These are phyloP conservation scores for Microchrysa polita DNA, from an alignment of 2,888 invertebrate genomes.

Conservation along the genomic window DNA sequence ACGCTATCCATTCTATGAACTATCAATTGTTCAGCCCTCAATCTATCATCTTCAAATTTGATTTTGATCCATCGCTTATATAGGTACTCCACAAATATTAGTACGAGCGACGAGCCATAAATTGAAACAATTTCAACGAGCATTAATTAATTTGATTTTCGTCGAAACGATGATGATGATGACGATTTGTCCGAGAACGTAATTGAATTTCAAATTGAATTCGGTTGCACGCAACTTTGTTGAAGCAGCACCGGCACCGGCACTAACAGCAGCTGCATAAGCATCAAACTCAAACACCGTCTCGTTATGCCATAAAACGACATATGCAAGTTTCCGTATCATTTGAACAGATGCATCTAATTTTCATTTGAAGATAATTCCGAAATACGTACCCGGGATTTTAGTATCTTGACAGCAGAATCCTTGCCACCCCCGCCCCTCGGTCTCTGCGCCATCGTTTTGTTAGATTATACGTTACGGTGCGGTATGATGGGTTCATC, in stretches of 20 bases:
- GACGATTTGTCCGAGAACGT: slow-evolving; percentile 21
- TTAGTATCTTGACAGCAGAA: neutral
- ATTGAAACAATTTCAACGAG: slow-evolving; percentile 10
- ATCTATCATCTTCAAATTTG: neutral
- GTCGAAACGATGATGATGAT: slow-evolving; percentile 17
- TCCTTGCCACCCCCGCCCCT: neutral
- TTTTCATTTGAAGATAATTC: slow-evolving; percentile 27
- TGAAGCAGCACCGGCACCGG: no score
- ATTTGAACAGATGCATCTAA: slow-evolving; percentile 40
- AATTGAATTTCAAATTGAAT: slow-evolving; percentile 31
- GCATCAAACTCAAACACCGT: slow-evolving; percentile 5
- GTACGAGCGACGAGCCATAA: slow-evolving; percentile 1
- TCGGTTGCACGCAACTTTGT: slow-evolving; percentile 15
- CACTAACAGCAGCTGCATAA: no score
- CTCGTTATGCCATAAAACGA: neutral
- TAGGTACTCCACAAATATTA: neutral
- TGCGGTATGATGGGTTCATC: no score
- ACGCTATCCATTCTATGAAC: no score
- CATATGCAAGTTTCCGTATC: slow-evolving; percentile 28
- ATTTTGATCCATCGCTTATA: no score
- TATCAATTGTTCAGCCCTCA: no score
- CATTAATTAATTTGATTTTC: slow-evolving; percentile 28
- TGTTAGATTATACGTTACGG: no score
- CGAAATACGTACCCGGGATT: slow-evolving; percentile 1
- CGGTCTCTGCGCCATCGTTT: no score